Evolutionary conservation across 2,888 invertebrate genomes (phyloP), one percentile per base, ranked within the genome.

Genomic region (Molorchus minor): DNA sequence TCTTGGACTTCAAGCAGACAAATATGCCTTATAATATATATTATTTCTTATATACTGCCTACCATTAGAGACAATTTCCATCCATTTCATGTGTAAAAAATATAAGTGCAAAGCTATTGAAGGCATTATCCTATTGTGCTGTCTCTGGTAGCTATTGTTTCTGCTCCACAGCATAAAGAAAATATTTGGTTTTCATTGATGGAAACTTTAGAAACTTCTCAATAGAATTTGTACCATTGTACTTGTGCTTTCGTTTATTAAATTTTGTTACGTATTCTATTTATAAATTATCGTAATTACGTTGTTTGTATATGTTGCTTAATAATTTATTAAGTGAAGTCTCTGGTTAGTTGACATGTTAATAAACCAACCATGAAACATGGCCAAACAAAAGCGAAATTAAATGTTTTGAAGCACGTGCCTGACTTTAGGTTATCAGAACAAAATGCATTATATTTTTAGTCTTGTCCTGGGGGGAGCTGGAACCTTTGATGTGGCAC

Each of bases 151-250:
- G 38, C 58, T 45, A 69, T 71, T 71, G 71, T 71, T 71, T 71
- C 64, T 69, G 71, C 71, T 71, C 56, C 62, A 60, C 38, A 65
- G 60, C 65, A 52, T 58, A 67, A 64, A 63, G 67, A 67, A 70
- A 68, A 57, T 65, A 54, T 60, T 47, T 51, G 35, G 25, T 47
- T 51, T 58, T 43, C 49, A 51, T 44, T 41, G 12, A 40, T 55
- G 44, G 35, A 36, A 44, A 44, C 29, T 19, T 57, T 57, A 51
- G 56, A 51, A 51, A 57, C 30, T 46, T 3, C 36, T 13, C 12
- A 38, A 13, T 8, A 16, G 10, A 49, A 40, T 49, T 16, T 13
- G 15, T 12, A 38, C 16, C 25, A 36, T 49, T 49, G 38, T 47
- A n/a, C 10, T 2, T 38, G 38, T 52, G 30, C 41, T 52, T 40